Evolutionary conservation across 2,113 vertebrate species (phyloP).

Genomic region (Holacanthus passer): DNA sequence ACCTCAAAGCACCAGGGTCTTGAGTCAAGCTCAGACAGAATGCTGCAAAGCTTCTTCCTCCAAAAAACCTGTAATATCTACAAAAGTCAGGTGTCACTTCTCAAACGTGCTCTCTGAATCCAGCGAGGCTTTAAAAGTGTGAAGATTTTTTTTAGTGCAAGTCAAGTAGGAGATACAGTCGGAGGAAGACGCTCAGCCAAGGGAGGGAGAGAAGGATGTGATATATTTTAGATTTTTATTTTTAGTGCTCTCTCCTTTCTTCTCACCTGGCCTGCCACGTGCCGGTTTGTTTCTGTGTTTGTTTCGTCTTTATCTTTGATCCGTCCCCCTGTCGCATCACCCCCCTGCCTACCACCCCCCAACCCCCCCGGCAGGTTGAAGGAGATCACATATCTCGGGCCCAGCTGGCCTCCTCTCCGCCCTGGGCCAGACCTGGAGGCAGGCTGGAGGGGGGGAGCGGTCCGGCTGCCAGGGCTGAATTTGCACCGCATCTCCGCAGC

Average conservation of each 20-base stretch:
- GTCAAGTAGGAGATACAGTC: neutral
- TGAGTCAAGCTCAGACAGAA: too few species aligned
- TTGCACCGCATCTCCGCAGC: neutral
- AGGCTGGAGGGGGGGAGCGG: conserved; percentile 44
- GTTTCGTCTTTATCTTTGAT: conserved; percentile 49
- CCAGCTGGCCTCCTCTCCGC: conserved; percentile 33
- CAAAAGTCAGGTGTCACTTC: neutral
- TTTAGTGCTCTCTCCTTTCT: neutral
- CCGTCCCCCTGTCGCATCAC: neutral
- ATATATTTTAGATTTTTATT: conserved; percentile 1
- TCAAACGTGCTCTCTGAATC: neutral
- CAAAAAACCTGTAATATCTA: neutral
- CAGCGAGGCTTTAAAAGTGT: neutral
- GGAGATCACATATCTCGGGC: conserved; percentile 40
- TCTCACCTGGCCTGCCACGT: conserved; percentile 7
- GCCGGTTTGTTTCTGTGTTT: conserved; percentile 34
- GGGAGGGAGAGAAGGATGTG: neutral
- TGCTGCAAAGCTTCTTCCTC: neutral
- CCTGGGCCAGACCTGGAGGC: conserved; percentile 34
- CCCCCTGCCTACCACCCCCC: too few species aligned
- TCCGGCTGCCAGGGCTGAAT: conserved; percentile 56
- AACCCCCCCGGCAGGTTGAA: conserved; percentile 26
- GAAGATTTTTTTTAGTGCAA: neutral
- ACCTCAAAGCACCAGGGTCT: neutral
- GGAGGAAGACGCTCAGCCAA: neutral